These are phyloP conservation scores for Phyto melanocephala DNA, from an alignment of 2,888 invertebrate species.

Conservation along the genomic window DNA sequence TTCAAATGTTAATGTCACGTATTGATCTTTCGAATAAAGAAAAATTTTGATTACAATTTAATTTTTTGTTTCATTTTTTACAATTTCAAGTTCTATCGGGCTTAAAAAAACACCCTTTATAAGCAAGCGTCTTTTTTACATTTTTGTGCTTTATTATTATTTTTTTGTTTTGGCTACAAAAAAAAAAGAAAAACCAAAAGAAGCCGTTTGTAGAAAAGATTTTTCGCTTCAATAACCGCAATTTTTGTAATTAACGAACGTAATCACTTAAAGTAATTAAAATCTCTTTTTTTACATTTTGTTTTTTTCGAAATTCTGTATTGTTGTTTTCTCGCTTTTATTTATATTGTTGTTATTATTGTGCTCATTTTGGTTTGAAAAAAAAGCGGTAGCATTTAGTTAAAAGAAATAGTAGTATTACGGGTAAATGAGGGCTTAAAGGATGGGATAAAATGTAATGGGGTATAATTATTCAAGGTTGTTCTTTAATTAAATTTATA, in stretches of 20 bases:
- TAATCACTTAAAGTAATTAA: conserved; percentile 68
- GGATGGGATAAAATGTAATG: background rate
- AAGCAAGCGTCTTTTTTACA: background rate
- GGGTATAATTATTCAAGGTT: conserved; percentile 43
- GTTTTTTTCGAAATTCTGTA: conserved; percentile 8
- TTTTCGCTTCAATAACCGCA: conserved; percentile 62
- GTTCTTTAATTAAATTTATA: conserved; percentile 39
- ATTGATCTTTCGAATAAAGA: too few species aligned
- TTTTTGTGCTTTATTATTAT: background rate
- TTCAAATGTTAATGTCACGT: too few species aligned
- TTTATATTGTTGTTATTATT: background rate
- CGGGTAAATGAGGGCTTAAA: background rate
- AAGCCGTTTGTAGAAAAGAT: conserved; percentile 30
- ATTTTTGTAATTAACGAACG: conserved; percentile 66
- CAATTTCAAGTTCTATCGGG: too few species aligned
- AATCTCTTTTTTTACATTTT: conserved; percentile 40
- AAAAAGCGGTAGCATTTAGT: background rate
- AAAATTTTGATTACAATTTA: too few species aligned
- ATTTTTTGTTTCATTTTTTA: too few species aligned
- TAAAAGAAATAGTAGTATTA: background rate
- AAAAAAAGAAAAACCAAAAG: background rate
- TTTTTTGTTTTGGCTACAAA: conserved; percentile 13
- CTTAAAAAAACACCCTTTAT: too few species aligned
- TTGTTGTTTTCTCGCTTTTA: background rate
- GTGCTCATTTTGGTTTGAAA: background rate